Evolutionary conservation across 92 coral and sea anemone species (phyloP), one percentile per base, ranked within the genome.

Genomic region (Porites divaricata): DNA sequence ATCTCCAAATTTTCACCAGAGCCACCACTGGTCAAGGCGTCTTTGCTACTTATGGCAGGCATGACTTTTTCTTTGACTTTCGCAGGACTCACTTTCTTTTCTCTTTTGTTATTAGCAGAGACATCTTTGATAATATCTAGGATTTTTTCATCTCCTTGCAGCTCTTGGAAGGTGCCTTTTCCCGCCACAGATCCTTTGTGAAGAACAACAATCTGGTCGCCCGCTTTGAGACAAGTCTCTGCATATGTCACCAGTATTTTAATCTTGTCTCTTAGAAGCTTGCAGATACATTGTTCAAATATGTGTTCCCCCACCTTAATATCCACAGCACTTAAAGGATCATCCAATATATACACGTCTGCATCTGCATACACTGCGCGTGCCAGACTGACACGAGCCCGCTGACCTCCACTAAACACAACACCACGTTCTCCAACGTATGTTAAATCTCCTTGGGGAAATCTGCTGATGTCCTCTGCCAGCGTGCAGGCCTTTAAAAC

Each of bases 341-440:
- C 81, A 41, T 77, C 81, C n/a, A 79, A 24, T 49, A 79, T 24
- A 79, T 79, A 79, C 51, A 79, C 64, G 28, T 79, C 83, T 50
- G 64, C 64, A 79, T 65, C 65, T 52, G 83, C 83, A 12, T 79
- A 79, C 52, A 79, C 83, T 65, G 83, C 83, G 23, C 83, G 83
- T 67, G 83, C 83, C 53, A 66, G 83, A 48, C 28, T 79, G 1
- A 79, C 63, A 54, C 83, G 83, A 19, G 83, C 83, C 74, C 74
- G 50, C 74, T 79, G 83, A 23, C 83, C 83, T 1, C 83, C 83
- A 9, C 83, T 79, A 48, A 79, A 52, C 17, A 23, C 74, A 2
- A 79, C 64, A 6, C 83, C 83, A 2, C 54, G 83, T 65, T 79
- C 83, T 13, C 83, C 83, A 50, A 79, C 83, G 25, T 66, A 65